Evolutionary conservation across 2,888 invertebrate genomes (phyloP).

Genomic region (Tenthredo distinguenda): DNA sequence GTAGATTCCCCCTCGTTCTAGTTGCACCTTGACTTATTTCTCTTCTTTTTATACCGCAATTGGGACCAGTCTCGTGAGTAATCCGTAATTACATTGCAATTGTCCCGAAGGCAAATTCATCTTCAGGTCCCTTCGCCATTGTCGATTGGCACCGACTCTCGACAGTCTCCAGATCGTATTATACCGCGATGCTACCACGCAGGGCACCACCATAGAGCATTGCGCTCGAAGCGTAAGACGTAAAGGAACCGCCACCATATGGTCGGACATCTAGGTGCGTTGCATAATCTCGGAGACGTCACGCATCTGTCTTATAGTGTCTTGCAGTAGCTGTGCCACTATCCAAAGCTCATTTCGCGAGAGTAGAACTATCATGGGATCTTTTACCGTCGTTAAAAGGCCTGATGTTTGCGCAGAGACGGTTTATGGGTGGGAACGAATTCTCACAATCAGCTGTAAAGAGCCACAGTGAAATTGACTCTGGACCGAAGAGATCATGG

Average conservation of each 20-base stretch:
- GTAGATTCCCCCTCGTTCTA: constrained; percentile 10
- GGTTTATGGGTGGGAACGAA: neutral
- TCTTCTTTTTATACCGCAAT: neutral
- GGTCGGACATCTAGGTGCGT: constrained; percentile 64
- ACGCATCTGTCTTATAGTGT: constrained; percentile 71
- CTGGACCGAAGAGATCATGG: neutral
- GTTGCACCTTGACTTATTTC: neutral
- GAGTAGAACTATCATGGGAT: constrained; percentile 23
- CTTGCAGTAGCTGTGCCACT: constrained; percentile 11
- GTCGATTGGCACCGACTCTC: constrained; percentile 22
- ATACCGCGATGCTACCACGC: constrained; percentile 50
- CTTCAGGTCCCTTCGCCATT: constrained; percentile 19
- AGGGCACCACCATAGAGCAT: constrained; percentile 58
- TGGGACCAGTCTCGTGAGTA: constrained; percentile 29
- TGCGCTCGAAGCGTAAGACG: constrained; percentile 69
- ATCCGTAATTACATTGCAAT: constrained; percentile 51
- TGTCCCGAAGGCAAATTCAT: constrained; percentile 53
- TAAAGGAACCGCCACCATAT: constrained; percentile 74
- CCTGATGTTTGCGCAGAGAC: neutral
- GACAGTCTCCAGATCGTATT: constrained; percentile 7
- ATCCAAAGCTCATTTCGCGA: constrained; percentile 10
- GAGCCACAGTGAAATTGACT: constrained; percentile 14
- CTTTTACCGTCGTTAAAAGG: constrained; percentile 1
- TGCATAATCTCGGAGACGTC: constrained; percentile 71
- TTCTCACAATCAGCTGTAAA: constrained; percentile 18